Conservation (phyloP, 37 sponge, comb jelly and placozoan genomes). For the Aphrocallistes beatrix region DNA sequence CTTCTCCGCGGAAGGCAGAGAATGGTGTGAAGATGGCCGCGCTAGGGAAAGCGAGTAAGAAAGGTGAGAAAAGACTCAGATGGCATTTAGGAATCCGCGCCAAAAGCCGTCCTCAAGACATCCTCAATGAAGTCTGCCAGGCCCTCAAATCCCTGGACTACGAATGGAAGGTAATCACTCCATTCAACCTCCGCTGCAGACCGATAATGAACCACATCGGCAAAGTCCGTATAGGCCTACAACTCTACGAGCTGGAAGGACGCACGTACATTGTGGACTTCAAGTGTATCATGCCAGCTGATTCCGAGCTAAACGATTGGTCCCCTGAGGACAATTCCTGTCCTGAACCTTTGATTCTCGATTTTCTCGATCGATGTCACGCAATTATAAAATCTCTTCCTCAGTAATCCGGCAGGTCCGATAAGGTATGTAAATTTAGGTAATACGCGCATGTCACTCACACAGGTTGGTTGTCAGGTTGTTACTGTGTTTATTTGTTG, state of each 20-base stretch:
- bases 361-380: slow-evolving; percentile 11
- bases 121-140: slow-evolving; percentile 70
- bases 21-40: no score
- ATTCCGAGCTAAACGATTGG: not conserved
- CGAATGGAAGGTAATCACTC: slow-evolving; percentile 67
- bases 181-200: slow-evolving; percentile 47
- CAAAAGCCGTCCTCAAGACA: slow-evolving; percentile 74
- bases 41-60: not conserved
- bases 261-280: slow-evolving; percentile 74
- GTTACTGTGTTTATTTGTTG: not conserved
- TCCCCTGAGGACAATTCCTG: not conserved
- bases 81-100: slow-evolving; percentile 86
- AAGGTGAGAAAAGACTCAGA: slow-evolving; percentile 43
- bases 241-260: slow-evolving; percentile 68
- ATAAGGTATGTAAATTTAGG: slow-evolving; percentile 3
- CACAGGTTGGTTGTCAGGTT: not conserved
- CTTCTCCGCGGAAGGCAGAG: no score
- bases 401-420: not conserved
- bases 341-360: slow-evolving; percentile 5
- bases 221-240: slow-evolving; percentile 38
- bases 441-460: no score
- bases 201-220: not conserved
- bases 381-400: slow-evolving; percentile 5
- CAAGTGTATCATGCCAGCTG: slow-evolving; percentile 29
- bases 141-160: slow-evolving; percentile 61